Base-by-base conservation (phyloP, 2,888 invertebrate species). In the Ophioninae sp. region DNA sequence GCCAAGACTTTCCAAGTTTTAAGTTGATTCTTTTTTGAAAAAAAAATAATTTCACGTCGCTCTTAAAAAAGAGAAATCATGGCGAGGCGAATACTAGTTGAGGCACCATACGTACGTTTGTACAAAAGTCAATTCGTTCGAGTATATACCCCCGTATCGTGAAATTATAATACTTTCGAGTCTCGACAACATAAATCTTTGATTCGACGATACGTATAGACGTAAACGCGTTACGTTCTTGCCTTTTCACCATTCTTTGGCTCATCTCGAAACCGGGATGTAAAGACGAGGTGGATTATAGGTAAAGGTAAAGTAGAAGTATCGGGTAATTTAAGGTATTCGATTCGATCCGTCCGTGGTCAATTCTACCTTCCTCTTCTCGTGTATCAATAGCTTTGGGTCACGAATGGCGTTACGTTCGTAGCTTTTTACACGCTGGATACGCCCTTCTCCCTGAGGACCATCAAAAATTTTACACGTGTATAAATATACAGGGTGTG, bases 151-250 rank as follows among this genome's bases (percentile, higher is more conserved):
- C 61, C 72, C 64, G 78, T 61, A 78, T 37, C 64, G 41, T 39
- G 69, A 69, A 82, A 75, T 75, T 71, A 79, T 79, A 79, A 82
- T 79, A 75, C 65, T 71, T 79, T 79, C 37, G 51, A 61, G 68
- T 65, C 64, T 79, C 79, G 79, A 63, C 79, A 61, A 76, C 83
- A 80, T 83, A 80, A 83, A 83, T 83, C 80, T 77, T 64, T 59
- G 72, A 63, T 72, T 76, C 63, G 61, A 58, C 72, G 72, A 79
- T 79, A 73, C 59, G 58, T 41, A 77, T 22, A 69, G n/a, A 68
- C 58, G 37, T 41, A 17, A 23, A 22, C 59, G 22, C 37, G n/a
- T 23, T 39, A 64, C 20, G 20, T 65, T 73, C 67, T 37, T 51
- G 17, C 2, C 59, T 72, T 63, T 73, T 23, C 59, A 20, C 51